Conservation (phyloP, 2,113 vertebrate genomes). For the Haplotaxodon microlepis region DNA sequence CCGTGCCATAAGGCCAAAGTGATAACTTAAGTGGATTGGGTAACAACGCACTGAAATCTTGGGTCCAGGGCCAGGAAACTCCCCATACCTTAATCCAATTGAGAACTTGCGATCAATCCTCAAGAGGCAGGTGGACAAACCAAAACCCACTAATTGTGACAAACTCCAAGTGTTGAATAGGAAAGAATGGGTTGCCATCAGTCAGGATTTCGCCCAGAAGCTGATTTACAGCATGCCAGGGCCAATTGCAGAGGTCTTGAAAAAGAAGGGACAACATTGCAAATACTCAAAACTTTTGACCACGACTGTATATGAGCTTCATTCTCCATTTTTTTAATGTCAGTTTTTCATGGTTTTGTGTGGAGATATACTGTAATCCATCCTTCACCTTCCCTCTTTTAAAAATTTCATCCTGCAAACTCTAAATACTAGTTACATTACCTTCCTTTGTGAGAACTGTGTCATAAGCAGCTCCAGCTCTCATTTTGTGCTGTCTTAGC, state of each 20-base stretch:
- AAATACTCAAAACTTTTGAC: not conserved
- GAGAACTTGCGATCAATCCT: not conserved
- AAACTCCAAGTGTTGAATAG: not conserved
- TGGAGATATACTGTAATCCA: too few relatives aligned
- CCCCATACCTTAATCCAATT: not conserved
- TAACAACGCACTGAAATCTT: not conserved
- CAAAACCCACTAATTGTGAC: not conserved
- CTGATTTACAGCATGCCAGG: not conserved
- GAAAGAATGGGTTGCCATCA: not conserved
- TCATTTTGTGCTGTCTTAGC: conserved; percentile 6
- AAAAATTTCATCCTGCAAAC: not conserved
- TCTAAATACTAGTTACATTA: not conserved
- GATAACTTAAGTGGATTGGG: not conserved
- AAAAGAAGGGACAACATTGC: not conserved
- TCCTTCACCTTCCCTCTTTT: not conserved
- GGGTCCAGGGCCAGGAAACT: not conserved
- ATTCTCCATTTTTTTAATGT: not conserved
- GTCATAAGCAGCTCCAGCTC: not conserved
- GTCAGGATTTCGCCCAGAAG: not conserved
- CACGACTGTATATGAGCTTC: not conserved
- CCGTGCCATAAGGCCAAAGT: not conserved
- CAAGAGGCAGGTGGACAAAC: not conserved
- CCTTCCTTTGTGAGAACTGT: not conserved
- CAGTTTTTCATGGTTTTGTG: not conserved
- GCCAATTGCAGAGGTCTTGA: not conserved